Base-by-base conservation (phyloP, 2,797 vertebrate species). In the Rhabdophis nuchalis region DNA sequence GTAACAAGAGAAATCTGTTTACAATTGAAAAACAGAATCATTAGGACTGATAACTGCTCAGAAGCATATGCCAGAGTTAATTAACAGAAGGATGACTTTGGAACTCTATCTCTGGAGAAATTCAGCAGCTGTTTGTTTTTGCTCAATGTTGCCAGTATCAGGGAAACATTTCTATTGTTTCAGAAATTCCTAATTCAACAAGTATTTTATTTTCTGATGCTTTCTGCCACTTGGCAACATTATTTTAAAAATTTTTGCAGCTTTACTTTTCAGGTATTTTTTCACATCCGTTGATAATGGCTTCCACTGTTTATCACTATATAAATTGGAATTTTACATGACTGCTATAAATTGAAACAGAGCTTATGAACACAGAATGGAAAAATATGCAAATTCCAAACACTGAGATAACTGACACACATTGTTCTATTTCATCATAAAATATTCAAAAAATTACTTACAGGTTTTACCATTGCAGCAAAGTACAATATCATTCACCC, bases 401-500 rank as follows among this genome's bases (percentile, higher is more conserved):
- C 36, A 12, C 72, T 41, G 20, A 82, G 72, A 82, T 82, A 82
- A 82, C 18, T 20, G 32, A 41, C 18, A 77, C 18, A 36, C 18
- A 6, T 56, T 10, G 25, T 87, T 23, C n/a, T 29, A 36, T 54
- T n/a, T 18, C 32, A n/a, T 56, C 46, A 77, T 46, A 41, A 20
- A 88, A 12, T 32, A 23, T 60, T 87, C 20, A 60, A 52, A 86
- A 91, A 94, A 97, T 90, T 96, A 98, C 99, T 98, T 96, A 99
- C 99, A 97, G 50, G 99, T 99, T 97, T 99, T 99, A 86, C 99
- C 99, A 96, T 99, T 99, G 97, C 99, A 99, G 94, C 99, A 99
- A 86, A 99, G 98, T n/a, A 99, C 99, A 93, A 99, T 99, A 96
- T 99, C 99, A 93, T 99, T 99, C 92, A 99, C 99, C 99, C 99